Base-by-base conservation (phyloP, 2,113 vertebrate species). In the Lethenteron camtschaticum region DNA sequence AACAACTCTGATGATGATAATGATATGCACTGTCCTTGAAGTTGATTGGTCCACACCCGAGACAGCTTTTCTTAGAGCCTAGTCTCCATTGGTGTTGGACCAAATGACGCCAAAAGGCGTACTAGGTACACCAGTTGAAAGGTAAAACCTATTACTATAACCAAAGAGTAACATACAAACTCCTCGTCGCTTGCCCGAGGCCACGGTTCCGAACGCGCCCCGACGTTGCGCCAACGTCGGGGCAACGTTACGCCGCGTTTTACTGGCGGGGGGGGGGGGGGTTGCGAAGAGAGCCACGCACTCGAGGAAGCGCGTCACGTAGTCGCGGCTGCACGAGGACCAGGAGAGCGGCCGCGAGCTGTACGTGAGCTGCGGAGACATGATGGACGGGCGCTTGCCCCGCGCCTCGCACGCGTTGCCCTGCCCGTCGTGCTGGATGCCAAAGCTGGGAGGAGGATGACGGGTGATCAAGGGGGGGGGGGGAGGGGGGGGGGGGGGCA, bases 381-480 rank as follows among this genome's bases (percentile, higher is more conserved):
- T 66, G 63, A 66, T 66, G 63, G 24, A 66, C 9, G 63, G 63
- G 24, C 63, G 63, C 63, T 66, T 66, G 63, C 63, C 63, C n/a
- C n/a, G 9, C n/a, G 63, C 63, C 63, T 66, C 63, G 24, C 63
- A 66, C 63, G n/a, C 63, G 24, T 66, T 66, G 63, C 63, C 63
- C 10, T 66, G 63, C n/a, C 63, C 63, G 24, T 66, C 63, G 63
- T 66, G 63, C 63, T 66, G 63, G 63, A 66, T 11, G 24, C 63
- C 63, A 11, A 66, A 66, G 24, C 63, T 66, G 87, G 55, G 41
- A 55, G n/a, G 12, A 1, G 55, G 69, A 18, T 8, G 60, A 68
- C 20, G 71, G 12, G 58, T 12, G 69, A 56, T 68, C 16, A 9
- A 14, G 60, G 18, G 68, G 4, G 9, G 57, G 20, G 14, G 57